Evolutionary conservation across 2,888 invertebrate species (phyloP), one percentile per base, ranked within the genome.

Genomic region (Blastobasis lacticolella): DNA sequence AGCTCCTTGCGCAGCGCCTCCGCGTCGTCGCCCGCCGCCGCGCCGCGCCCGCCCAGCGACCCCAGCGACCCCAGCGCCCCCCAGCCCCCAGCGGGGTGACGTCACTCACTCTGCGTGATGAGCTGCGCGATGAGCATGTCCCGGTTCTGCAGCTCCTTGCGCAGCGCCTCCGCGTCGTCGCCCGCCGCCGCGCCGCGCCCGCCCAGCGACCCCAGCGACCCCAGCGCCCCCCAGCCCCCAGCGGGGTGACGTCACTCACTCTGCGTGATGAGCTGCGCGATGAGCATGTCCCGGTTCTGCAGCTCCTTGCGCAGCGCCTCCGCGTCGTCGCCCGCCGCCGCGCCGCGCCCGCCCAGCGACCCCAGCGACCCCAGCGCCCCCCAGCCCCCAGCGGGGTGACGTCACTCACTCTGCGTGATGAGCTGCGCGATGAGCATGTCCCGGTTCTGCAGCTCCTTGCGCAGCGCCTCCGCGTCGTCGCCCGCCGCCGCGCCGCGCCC

Each of bases 71-170:
- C 92, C 61, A 91, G n/a, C n/a, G n/a, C 90, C 89, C 88, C 92
- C 92, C 61, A 91, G n/a, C n/a, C n/a, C 90, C 89, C 88, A 23
- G 23, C 23, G 23, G 23, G 23, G 23, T 23, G 23, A 1, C 23
- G 23, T 23, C 41, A 76, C 91, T 87, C 86, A 96, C 95, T 96
- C 81, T 96, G 95, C 51, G 95, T 92, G 61, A 97, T 93, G 54
- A 97, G 91, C 78, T 96, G 96, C 37, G 95, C 94, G 60, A 96
- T 94, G 45, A 95, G 88, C 69, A 94, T 90, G 78, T 96, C 96
- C 58, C 94, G 89, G 75, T 93, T 94, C 60, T 91, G 91, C 57
- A 94, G 73, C 66, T 94, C 94, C 61, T 92, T 92, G 56, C 92
- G 87, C 65, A 93, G 81, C 49, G 90, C 69, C 38, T 85, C 78